These are phyloP conservation scores for Ormyrus labotus DNA, from an alignment of 2,888 invertebrate genomes.

Conservation along the genomic window DNA sequence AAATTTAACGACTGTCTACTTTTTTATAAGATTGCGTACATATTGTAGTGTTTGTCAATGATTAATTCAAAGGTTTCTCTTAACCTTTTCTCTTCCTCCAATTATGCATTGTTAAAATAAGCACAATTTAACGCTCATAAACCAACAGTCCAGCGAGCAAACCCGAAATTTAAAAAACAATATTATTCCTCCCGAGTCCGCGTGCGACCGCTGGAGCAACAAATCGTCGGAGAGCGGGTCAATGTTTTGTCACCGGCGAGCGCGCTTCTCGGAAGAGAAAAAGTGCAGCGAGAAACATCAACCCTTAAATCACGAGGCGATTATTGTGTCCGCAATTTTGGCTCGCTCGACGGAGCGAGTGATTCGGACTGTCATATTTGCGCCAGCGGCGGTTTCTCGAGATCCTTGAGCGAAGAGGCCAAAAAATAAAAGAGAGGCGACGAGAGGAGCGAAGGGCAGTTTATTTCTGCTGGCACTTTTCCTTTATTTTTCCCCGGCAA, in stretches of 20 bases:
- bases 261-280: not conserved
- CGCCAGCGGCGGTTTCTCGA: not conserved
- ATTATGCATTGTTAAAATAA: no score
- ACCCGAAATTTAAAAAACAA: not conserved
- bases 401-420: not conserved
- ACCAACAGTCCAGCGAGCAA: no score
- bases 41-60: not conserved
- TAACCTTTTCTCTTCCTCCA: not conserved
- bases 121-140: no score
- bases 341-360: not conserved
- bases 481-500: constrained; percentile 27
- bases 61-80: not conserved
- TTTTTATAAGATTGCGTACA: no score
- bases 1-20: no score
- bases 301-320: not conserved
- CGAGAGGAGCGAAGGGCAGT: not conserved
- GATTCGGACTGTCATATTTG: constrained; percentile 7
- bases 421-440: not conserved
- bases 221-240: not conserved
- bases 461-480: constrained; percentile 18
- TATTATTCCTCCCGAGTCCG: constrained; percentile 37
- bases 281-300: not conserved
- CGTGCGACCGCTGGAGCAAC: constrained; percentile 4
- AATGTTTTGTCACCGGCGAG: not conserved
- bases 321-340: constrained; percentile 27